Conservation (phyloP, 2,113 vertebrate genomes). For the Pelodiscus sinensis region DNA sequence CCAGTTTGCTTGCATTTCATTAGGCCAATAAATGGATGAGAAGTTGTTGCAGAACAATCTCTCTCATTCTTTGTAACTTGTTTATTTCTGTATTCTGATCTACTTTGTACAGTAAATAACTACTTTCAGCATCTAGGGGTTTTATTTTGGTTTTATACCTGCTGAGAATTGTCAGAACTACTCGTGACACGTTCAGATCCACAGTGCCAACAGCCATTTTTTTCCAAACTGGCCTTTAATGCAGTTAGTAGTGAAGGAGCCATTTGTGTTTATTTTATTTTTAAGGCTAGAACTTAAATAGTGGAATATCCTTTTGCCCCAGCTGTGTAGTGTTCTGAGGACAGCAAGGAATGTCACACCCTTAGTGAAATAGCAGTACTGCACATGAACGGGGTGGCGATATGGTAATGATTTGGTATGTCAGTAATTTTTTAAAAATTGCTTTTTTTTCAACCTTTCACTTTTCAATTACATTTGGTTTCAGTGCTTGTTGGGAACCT, state of each 20-base stretch:
- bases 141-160: neutral
- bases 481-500: neutral
- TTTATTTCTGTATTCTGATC: neutral
- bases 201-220: neutral
- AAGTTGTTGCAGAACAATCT: too few relatives aligned
- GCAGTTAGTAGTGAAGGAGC: neutral
- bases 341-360: neutral
- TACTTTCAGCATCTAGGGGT: neutral
- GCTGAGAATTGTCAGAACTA: neutral
- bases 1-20: too few relatives aligned
- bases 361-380: neutral
- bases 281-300: neutral
- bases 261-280: constrained; percentile 32
- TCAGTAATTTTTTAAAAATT: neutral
- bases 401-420: neutral
- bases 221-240: neutral
- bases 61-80: neutral
- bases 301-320: neutral
- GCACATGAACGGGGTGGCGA: neutral
- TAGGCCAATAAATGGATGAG: too few relatives aligned
- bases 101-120: neutral
- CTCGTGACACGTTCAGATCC: neutral
- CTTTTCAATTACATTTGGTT: neutral
- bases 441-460: neutral
- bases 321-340: neutral